Evolutionary conservation across 30 jellyfish, hydroid and myxozoan species (phyloP), one percentile per base, ranked within the genome.

Genomic region (Clytia hemisphaerica): DNA sequence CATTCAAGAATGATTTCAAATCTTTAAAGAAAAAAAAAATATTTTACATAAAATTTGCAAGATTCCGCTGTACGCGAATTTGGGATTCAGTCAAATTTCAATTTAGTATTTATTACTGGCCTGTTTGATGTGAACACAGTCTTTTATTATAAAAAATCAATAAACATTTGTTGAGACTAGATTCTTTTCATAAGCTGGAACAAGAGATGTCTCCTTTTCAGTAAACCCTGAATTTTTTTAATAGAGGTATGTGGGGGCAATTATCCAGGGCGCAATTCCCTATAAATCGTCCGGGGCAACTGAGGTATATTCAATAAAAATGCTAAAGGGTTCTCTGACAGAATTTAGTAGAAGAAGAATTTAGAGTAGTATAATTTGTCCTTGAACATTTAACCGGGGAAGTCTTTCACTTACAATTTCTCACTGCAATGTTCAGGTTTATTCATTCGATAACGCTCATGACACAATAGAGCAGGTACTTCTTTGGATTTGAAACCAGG

Each of bases 401-500:
- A 42, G 18, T 14, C 4, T 16, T 0, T 21, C 27, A 61, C 83
- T 66, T 48, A 77, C 91, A 77, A 53, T 30, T 62, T 66, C 15
- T 35, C 58, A 18, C 72, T 28, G 44, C 91, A 77, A 38, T 77
- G 91, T 21, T 16, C 40, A n/a, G 82, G 77, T 63, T 33, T 25
- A n/a, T 49, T 48, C 82, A 77, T 64, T 0, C 91, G 26, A 54
- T 46, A 64, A n/a, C n/a, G n/a, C 32, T 82, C 83, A 0, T 25
- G 48, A 40, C 48, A 75, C 33, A 77, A 57, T 16, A 77, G 60
- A 15, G 9, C 30, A 14, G 37, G 26, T 16, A 77, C 77, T 33
- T 77, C 81, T 26, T 30, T 77, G 0, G 83, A 49, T 48, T 64
- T 77, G 53, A 45, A 48, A 4, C 76, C 91, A 6, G 91, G 91